Base-by-base conservation (phyloP, 2,113 vertebrate genomes). In the Vulpes vulpes region DNA sequence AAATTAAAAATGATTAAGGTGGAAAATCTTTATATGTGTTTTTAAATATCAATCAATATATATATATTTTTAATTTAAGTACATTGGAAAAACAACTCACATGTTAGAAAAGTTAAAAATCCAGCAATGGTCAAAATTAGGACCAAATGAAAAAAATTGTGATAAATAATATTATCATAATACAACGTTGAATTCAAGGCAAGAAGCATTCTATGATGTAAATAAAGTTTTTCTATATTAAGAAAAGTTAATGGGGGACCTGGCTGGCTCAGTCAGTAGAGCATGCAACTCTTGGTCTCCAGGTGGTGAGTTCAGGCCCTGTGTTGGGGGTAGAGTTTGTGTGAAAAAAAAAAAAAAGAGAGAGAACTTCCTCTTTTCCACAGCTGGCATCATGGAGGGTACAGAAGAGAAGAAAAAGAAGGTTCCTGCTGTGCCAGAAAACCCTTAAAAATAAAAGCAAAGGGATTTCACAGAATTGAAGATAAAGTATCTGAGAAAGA, bases 11-110 rank as follows among this genome's bases (percentile, higher is more conserved):
- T 32, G 22, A 32, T 22, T 55, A 30, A 25, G n/a, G 49, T 82
- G 27, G 16, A 23, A 81, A 14, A 5, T 55, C 43, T 49, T 38
- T 89, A 35, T 22, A 20, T 19, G 22, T 49, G 2, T 12, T 89
- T 89, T 57, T 11, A 8, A 17, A 30, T 16, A 4, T 69, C n/a
- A 55, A 19, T 82, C 55, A 38, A 82, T 74, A 60, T 0, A 9
- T 51, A 51, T 53, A 30, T 51, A 43, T 43, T 4, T 76, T 20
- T 49, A 55, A 38, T 43, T 57, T 76, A 92, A 86, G 23, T 38
- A 57, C 79, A 30, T 32, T 95, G 65, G 38, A 84, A 92, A 89
- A 94, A 32, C 23, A 96, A 65, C 22, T 87, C 73, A 51, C 15
- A 82, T 80, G 23, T 49, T 73, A 6, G 27, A 88, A 91, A 25